Base-by-base conservation (phyloP, 1,140 invertebrate species). In the Saxidomus purpurata region DNA sequence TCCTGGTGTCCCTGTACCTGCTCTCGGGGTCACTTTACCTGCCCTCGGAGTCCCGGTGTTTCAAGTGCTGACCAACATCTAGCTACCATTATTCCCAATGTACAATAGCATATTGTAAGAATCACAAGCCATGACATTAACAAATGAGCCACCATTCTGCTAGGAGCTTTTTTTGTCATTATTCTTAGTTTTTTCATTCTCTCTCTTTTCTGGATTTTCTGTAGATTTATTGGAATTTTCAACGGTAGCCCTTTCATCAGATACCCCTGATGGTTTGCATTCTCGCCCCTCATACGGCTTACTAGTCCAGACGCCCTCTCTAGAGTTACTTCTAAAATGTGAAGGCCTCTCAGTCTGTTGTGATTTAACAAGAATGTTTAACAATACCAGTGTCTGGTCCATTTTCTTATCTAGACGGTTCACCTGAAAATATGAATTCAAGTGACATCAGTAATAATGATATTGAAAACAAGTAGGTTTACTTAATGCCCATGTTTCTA, bases 351-450 rank as follows among this genome's bases (percentile, higher is more conserved):
- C 34, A 34, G 3, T 79, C 63, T 67, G 69, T 55, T 43, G 67
- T 52, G 49, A 47, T 88, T 93, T 93, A 13, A 93, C 96, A 47
- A 97, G 83, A 19, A 96, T 96, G 93, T 97, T 97, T 76, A 97
- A 95, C 34, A 97, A 96, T 92, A 97, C 97, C 47, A 97, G 95
- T 83, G 97, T 94, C 90, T 97, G 97, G 94, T 98, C 97, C 92
- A 97, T 94, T 94, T 98, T 98, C 94, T 97, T 97, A 93, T 98
- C 97, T 96, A 98, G 96, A 81, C 97, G 96, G 55, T 96, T 96
- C 90, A 97, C 94, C 97, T 97, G 96, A 79, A 96, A 91, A 89
- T 43, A 43, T n/a, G n/a, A n/a, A n/a, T n/a, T n/a, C n/a, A n/a
- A n/a, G n/a, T n/a, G n/a, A n/a, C n/a, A n/a, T n/a, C n/a, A n/a